Evolutionary conservation across 2,797 vertebrate genomes (phyloP).

Genomic region (Choloepus didactylus): DNA sequence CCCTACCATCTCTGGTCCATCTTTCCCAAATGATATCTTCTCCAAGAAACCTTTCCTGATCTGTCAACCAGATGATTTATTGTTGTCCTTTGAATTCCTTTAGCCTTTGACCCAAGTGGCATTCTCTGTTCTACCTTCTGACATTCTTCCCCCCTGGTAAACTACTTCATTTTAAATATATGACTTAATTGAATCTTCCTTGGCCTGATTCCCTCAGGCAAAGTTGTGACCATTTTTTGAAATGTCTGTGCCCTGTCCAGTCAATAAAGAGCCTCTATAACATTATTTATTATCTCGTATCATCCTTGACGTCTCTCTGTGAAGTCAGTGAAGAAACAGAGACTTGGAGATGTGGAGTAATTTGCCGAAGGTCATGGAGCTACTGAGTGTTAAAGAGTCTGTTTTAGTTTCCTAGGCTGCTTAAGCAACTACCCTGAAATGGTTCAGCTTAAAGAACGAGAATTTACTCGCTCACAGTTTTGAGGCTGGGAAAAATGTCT

Average conservation of each 20-base stretch:
- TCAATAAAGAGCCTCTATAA: neutral
- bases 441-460: no score
- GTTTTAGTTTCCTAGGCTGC: no score
- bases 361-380: neutral
- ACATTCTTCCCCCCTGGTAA: neutral
- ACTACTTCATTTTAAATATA: conserved; percentile 21
- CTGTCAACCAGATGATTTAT: neutral
- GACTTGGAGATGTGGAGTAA: neutral
- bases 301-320: neutral
- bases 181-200: conserved; percentile 21
- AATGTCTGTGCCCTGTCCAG: neutral
- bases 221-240: conserved; percentile 6
- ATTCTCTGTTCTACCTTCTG: neutral
- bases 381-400: neutral
- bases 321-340: neutral
- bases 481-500: no score
- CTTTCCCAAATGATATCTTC: neutral
- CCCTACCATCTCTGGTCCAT: neutral
- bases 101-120: neutral
- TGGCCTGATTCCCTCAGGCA: neutral
- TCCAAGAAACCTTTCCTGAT: neutral
- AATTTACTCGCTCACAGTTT: no score
- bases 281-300: conserved; percentile 14
- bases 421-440: no score
- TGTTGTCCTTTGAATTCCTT: neutral